Evolutionary conservation across 2,797 vertebrate genomes (phyloP).

Genomic region (Myripristis jacobus): DNA sequence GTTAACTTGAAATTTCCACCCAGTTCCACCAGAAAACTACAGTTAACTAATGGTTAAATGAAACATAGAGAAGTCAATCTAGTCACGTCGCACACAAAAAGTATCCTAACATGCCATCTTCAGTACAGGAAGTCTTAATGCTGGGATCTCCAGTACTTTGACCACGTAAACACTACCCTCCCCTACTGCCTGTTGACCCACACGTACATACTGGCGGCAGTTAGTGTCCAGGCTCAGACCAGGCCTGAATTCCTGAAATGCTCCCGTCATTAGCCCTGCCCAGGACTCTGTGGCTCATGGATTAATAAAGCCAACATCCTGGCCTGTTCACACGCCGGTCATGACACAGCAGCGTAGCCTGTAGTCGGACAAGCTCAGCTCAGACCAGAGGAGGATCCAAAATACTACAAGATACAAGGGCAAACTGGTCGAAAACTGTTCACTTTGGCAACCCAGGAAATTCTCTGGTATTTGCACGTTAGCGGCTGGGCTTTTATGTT

Average conservation of each 20-base stretch:
- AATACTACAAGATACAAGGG: not conserved
- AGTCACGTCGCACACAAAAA: too few species aligned
- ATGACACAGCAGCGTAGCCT: slow-evolving; percentile 39
- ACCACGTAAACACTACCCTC: not conserved
- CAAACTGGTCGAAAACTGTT: not conserved
- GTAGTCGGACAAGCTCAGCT: not conserved
- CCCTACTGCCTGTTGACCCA: not conserved
- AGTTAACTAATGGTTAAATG: too few species aligned
- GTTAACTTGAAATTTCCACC: too few species aligned
- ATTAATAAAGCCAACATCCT: slow-evolving; percentile 77
- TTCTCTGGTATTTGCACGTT: not conserved
- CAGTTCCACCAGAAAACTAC: too few species aligned
- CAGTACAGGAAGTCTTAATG: not conserved
- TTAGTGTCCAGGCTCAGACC: slow-evolving; percentile 13
- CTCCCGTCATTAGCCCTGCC: slow-evolving; percentile 37
- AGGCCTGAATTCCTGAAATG: slow-evolving; percentile 74
- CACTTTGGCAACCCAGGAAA: not conserved
- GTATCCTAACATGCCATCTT: too few species aligned
- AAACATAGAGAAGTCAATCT: too few species aligned
- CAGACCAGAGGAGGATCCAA: not conserved
- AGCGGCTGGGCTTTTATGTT: not conserved
- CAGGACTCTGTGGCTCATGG: slow-evolving; percentile 50
- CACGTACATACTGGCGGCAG: slow-evolving; percentile 14
- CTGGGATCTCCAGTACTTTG: not conserved
- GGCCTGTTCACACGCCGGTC: slow-evolving; percentile 63